Evolutionary conservation across 2,113 vertebrate genomes (phyloP), one percentile per base, ranked within the genome.

Genomic region (Acrocephalus arundinaceus): DNA sequence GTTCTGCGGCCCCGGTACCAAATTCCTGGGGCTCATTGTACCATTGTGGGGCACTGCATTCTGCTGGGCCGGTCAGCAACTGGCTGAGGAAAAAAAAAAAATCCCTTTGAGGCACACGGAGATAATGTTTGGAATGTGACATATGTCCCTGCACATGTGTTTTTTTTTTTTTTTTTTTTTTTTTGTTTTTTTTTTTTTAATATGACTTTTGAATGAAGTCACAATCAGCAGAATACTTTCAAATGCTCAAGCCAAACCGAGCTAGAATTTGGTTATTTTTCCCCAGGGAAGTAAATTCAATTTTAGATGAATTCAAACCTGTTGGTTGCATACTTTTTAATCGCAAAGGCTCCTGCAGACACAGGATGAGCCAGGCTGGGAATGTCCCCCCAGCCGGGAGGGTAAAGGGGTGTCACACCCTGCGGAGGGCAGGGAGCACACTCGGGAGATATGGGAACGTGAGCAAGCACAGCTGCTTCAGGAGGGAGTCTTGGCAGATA

Each of bases 81-180:
- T 20, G 63, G 3, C 33, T 54, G 39, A 62, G 61, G 23, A 13
- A 67, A 78, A 35, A 35, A 35, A 35, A 8, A 35, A 35, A 63
- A 37, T 2, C 5, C 3, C 2, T 13, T 43, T 46, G 54, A 80
- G 46, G 41, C 37, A 5, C 2, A 30, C 0, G 3, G 20, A 35
- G 66, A 3, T 51, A 24, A 33, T 10, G 3, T 19, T 63, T 43
- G 33, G 18, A 30, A 30, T 5, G 5, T 13, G 13, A 52, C 41
- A 13, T 17, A 8, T 3, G 10, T 57, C 19, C 58, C 41, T 27
- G 3, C 46, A 13, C 16, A 27, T n/a, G n/a, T n/a, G 37, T 39
- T 39, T 39, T 39, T 39, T 39, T 39, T 39, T 39, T 39, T 39
- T 39, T 39, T 39, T 39, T 39, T 39, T 39, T 39, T 39, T 39